A percentile compares a stretch with the other conserved stretches of the same genome.
Conservation (phyloP, 1,140 invertebrate species). For the Mizuhopecten yessoensis region DNA sequence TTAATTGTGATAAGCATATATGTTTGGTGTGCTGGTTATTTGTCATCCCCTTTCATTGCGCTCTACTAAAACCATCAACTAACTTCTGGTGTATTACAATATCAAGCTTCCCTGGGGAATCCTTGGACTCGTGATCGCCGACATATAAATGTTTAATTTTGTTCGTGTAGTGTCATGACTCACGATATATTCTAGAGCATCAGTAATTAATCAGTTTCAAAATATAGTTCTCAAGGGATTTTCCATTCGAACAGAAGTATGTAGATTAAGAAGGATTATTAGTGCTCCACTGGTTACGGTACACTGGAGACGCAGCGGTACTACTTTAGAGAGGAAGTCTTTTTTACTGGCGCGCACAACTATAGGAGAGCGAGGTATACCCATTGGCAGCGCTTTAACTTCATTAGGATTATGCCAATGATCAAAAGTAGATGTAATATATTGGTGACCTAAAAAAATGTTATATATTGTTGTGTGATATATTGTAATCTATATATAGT, state of each 20-base stretch:
- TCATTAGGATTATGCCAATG: too few species aligned
- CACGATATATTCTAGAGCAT: neutral
- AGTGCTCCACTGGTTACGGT: neutral
- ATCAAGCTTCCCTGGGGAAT: neutral
- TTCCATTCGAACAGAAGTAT: neutral
- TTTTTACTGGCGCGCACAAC: too few species aligned
- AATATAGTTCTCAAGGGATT: neutral
- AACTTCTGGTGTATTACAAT: neutral
- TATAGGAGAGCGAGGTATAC: too few species aligned
- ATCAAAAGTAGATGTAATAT: too few species aligned
- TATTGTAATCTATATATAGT: too few species aligned
- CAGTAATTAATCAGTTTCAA: constrained; percentile 7
- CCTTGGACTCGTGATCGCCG: neutral
- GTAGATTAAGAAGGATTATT: neutral
- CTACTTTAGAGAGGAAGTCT: neutral
- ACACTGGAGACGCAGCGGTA: neutral
- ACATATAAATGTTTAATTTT: constrained; percentile 20
- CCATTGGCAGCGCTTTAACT: too few species aligned
- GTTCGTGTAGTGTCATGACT: neutral
- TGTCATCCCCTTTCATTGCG: too few species aligned
- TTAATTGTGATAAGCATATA: neutral
- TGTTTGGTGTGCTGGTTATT: neutral
- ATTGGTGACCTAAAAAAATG: too few species aligned
- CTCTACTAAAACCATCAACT: neutral
- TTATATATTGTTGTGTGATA: too few species aligned